These are phyloP conservation scores for Musca vetustissima DNA, from an alignment of 1,140 invertebrate species.

Conservation along the genomic window DNA sequence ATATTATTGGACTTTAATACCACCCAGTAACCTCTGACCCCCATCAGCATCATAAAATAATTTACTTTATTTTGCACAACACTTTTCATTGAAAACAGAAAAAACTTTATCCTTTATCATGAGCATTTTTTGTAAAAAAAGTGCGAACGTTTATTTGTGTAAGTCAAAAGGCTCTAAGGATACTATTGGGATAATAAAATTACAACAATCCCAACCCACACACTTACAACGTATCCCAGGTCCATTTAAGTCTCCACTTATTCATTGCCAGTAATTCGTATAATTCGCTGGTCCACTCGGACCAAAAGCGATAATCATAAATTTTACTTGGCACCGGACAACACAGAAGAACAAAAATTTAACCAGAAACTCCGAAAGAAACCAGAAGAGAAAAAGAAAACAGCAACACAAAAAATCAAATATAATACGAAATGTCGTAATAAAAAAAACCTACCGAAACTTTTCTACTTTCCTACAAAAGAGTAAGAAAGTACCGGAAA, in stretches of 20 bases:
- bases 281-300: neutral
- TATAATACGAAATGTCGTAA: neutral
- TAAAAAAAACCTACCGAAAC: neutral
- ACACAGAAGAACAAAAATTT: neutral
- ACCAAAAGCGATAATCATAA: conserved; percentile 22
- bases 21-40: too few relatives aligned
- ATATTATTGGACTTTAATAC: neutral
- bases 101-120: conserved; percentile 16
- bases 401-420: neutral
- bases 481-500: neutral
- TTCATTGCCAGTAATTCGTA: neutral
- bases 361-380: neutral
- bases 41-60: too few relatives aligned
- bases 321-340: conserved; percentile 2
- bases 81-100: conserved; percentile 22
- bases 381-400: neutral
- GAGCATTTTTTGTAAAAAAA: too few relatives aligned
- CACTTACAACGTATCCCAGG: neutral
- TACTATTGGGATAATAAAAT: conserved; percentile 10
- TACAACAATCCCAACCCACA: neutral
- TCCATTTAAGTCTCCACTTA: neutral
- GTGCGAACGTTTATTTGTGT: neutral
- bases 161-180: conserved; percentile 17
- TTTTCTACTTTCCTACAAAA: conserved; percentile 15
- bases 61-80: neutral